Evolutionary conservation across 1,140 invertebrate genomes (phyloP).

Genomic region (Zaprionus vittiger): DNA sequence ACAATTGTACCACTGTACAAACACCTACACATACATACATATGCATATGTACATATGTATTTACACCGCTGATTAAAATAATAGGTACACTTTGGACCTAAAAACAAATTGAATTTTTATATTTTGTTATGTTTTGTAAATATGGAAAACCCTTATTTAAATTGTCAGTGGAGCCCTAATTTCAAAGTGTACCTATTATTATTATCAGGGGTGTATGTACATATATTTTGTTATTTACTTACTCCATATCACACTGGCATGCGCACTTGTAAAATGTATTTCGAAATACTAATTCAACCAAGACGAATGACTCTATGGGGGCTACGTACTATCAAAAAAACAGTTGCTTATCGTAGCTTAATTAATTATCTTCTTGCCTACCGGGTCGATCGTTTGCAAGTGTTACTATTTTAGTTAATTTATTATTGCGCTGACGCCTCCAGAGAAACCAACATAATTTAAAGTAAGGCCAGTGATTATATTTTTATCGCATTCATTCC

Average conservation of each 20-base stretch:
- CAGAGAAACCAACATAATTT: constrained; percentile 32
- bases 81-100: too few species aligned
- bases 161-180: too few species aligned
- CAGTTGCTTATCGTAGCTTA: constrained; percentile 56
- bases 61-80: too few species aligned
- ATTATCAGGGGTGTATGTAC: neutral
- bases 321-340: constrained; percentile 22
- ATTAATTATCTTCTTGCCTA: constrained; percentile 66
- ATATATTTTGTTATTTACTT: neutral
- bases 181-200: too few species aligned
- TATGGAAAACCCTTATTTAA: too few species aligned
- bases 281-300: constrained; percentile 31
- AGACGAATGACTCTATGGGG: constrained; percentile 36
- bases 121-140: too few species aligned
- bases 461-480: constrained; percentile 54
- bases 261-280: constrained; percentile 18
- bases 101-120: too few species aligned
- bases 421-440: constrained; percentile 30
- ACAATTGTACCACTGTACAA: neutral
- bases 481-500: constrained; percentile 47
- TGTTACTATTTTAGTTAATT: constrained; percentile 28
- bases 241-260: neutral
- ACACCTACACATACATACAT: neutral
- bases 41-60: too few species aligned
- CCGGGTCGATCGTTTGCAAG: constrained; percentile 27